Evolutionary conservation across 64 coral and sea anemone genomes (phyloP).

Genomic region (Trachythela sp.): DNA sequence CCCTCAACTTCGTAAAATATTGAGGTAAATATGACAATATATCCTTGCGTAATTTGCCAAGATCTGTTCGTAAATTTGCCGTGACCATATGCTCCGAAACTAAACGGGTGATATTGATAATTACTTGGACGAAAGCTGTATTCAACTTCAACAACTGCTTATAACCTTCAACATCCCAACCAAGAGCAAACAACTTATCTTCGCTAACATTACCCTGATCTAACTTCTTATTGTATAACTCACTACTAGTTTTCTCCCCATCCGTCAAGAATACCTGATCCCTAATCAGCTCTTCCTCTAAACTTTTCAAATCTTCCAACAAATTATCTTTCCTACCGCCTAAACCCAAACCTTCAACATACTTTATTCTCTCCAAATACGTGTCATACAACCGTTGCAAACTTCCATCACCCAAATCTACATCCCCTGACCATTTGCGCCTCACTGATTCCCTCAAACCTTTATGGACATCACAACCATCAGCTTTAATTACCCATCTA

Average conservation of each 20-base stretch:
- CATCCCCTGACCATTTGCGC: slow-evolving; percentile 19
- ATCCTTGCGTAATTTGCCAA: background rate
- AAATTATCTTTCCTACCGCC: background rate
- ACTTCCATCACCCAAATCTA: slow-evolving; percentile 37
- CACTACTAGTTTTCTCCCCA: background rate
- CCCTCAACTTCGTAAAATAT: slow-evolving; percentile 26
- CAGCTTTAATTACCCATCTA: slow-evolving; percentile 48
- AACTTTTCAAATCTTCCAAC: background rate
- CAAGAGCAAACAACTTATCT: slow-evolving; percentile 40
- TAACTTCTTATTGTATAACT: background rate
- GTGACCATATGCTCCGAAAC: background rate
- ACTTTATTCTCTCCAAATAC: slow-evolving; percentile 3
- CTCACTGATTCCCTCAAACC: slow-evolving; percentile 43
- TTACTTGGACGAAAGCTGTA: background rate
- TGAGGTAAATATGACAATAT: background rate
- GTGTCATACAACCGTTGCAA: slow-evolving; percentile 23
- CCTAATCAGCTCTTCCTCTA: background rate
- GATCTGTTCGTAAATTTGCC: slow-evolving; percentile 7
- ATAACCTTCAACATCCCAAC: slow-evolving; percentile 35
- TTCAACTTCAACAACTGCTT: slow-evolving; percentile 3
- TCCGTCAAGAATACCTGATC: background rate
- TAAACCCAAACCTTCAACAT: background rate
- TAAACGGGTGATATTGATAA: background rate
- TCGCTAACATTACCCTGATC: slow-evolving; percentile 35
- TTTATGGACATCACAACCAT: slow-evolving; percentile 26